Evolutionary conservation across 2,797 vertebrate genomes (phyloP).

Genomic region (Myotis daubentonii): DNA sequence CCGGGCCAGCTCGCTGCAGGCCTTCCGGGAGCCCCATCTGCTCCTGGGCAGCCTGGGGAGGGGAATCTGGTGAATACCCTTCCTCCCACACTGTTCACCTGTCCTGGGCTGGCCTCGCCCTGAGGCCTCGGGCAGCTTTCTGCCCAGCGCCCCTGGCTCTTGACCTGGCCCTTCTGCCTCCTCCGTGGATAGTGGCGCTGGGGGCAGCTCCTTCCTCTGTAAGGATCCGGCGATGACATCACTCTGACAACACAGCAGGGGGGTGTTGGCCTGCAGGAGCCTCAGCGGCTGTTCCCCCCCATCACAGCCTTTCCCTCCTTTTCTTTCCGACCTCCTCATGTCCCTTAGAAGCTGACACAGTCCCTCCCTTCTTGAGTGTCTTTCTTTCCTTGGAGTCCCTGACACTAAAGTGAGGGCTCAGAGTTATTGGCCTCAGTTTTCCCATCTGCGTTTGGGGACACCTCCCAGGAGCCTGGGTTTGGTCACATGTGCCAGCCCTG

Average conservation of each 20-base stretch:
- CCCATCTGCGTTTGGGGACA: not conserved
- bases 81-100: accelerated
- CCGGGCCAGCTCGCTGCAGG: not conserved
- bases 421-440: not conserved
- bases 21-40: accelerated
- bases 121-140: not conserved
- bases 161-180: not conserved
- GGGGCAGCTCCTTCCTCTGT: not conserved
- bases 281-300: not conserved
- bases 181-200: not conserved
- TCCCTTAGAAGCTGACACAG: not conserved
- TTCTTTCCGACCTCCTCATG: not conserved
- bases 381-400: not conserved
- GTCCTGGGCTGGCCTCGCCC: not conserved
- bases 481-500: not conserved
- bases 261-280: not conserved
- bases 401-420: not conserved
- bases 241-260: not conserved
- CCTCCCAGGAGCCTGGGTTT: not conserved
- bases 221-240: not conserved
- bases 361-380: not conserved
- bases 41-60: not conserved
- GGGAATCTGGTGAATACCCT: not conserved
- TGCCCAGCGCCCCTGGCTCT: not conserved
- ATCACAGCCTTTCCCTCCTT: not conserved